Base-by-base conservation (phyloP, 2,113 vertebrate species). In the Pteropus alecto region DNA sequence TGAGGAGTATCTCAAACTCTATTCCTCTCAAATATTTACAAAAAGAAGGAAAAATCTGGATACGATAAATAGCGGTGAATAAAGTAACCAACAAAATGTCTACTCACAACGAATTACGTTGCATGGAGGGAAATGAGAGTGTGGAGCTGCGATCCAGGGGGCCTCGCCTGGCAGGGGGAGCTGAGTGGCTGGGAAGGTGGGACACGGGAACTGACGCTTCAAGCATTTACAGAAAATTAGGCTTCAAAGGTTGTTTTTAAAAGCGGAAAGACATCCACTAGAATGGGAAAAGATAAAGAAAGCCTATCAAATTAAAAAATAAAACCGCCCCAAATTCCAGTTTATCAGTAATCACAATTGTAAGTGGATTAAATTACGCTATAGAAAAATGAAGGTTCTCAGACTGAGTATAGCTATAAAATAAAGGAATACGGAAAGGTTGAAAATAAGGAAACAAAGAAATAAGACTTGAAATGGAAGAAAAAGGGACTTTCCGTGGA, bases 61-160 rank as follows among this genome's bases (percentile, higher is more conserved):
- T 38, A 38, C 51, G 35, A 51, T 15, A 18, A n/a, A n/a, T 3
- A 46, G n/a, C 3, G 8, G 43, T 43, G 21, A 94, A 46, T 5
- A 19, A 82, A 70, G n/a, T 24, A 58, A 16, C 21, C 10, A 15
- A 30, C 28, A 43, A 12, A 28, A 70, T 1, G 16, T 35, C 18
- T 7, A 1, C n/a, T 14, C 2, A 7, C 7, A 19, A 41, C 48
- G 18, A 19, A 35, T 33, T 8, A 16, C 0, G 41, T 2, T 58
- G 11, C 0, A 1, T 13, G 79, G n/a, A 1, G 16, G 56, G 15
- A 38, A 1, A 16, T 0, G 15, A 14, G 24, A 8, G 6, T 0
- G 0, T 1, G 1, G 82, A 30, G 16, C 26, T 19, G 4, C 16
- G 43, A 41, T 1, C 24, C 41, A 30, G 5, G 9, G 2, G 5